Evolutionary conservation across 2,113 vertebrate species (phyloP).

Genomic region (Hypocryptadius cinnamomeus): DNA sequence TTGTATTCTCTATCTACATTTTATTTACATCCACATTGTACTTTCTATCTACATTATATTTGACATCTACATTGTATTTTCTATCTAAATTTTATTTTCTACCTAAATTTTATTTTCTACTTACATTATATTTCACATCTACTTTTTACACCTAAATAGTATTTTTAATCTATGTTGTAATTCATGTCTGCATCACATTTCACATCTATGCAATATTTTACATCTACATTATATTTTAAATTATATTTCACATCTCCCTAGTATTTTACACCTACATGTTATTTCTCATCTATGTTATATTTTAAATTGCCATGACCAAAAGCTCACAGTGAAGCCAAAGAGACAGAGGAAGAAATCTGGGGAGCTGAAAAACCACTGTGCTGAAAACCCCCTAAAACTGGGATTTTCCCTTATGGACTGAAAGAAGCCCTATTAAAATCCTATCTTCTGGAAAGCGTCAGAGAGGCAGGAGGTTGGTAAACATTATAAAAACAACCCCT

Average conservation of each 20-base stretch:
- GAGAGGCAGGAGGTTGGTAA: slow-evolving; percentile 39
- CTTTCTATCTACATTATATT: background rate
- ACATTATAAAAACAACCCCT: slow-evolving; percentile 28
- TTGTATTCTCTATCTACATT: background rate
- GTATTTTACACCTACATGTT: background rate
- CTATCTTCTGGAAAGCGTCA: slow-evolving; percentile 49
- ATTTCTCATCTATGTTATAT: background rate
- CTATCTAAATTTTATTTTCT: background rate
- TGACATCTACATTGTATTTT: background rate
- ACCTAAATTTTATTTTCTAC: background rate
- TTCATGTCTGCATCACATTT: background rate
- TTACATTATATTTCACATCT: background rate
- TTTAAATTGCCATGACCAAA: background rate
- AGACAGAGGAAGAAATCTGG: background rate
- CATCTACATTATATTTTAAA: background rate
- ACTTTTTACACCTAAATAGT: background rate
- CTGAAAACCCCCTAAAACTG: background rate
- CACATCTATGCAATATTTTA: background rate
- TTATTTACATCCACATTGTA: too few relatives aligned
- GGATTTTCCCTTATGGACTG: background rate
- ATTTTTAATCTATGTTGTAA: background rate
- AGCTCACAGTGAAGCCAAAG: background rate
- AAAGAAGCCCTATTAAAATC: slow-evolving; percentile 35
- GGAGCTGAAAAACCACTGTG: background rate
- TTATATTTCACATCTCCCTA: background rate